Base-by-base conservation (phyloP, 2,113 vertebrate genomes). In the Erythrocercus mccallii region DNA sequence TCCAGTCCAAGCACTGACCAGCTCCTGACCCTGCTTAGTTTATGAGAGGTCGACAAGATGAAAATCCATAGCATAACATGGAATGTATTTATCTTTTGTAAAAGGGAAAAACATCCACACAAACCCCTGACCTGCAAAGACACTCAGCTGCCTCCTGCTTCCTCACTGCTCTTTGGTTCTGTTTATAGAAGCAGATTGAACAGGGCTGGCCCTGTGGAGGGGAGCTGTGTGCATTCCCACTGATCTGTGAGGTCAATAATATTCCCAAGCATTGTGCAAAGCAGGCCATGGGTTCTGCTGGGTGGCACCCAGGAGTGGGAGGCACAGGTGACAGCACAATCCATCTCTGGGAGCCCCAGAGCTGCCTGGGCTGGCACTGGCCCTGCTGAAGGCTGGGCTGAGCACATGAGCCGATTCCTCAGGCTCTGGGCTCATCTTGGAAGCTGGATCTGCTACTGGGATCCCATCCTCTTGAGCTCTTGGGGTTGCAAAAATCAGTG, bases 241-340 rank as follows among this genome's bases (percentile, higher is more conserved):
- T 86, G 94, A 64, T 93, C 27, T 38, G 42, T 44, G 85, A 94
- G 64, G 85, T 88, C 95, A 80, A 88, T 64, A 31, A 90, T 40
- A 60, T 73, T 66, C 17, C 35, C 79, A 77, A 66, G 90, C 93
- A 18, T 78, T 73, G 88, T 94, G 95, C 81, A 88, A 51, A 96
- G 74, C 87, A 90, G 94, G 68, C 48, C 81, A 47, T 56, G 71
- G 37, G 2, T 62, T 88, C 81, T 90, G 81, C 81, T 56, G 81
- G 92, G 48, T 80, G 91, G 66, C 94, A 94, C 65, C 48, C 20
- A 30, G 50, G 53, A 69, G 57, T 37, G 4, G 70, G 28, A 65
- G 81, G 83, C 83, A 38, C 31, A 88, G 93, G 62, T 7, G 25
- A 61, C 62, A 58, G 10, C 1, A 10, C 42, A 20, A 78, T 95